A percentile compares a stretch with the other conserved stretches of the same genome.
Evolutionary conservation across 1,140 invertebrate species (phyloP).

Genomic region (Nasonia giraulti): DNA sequence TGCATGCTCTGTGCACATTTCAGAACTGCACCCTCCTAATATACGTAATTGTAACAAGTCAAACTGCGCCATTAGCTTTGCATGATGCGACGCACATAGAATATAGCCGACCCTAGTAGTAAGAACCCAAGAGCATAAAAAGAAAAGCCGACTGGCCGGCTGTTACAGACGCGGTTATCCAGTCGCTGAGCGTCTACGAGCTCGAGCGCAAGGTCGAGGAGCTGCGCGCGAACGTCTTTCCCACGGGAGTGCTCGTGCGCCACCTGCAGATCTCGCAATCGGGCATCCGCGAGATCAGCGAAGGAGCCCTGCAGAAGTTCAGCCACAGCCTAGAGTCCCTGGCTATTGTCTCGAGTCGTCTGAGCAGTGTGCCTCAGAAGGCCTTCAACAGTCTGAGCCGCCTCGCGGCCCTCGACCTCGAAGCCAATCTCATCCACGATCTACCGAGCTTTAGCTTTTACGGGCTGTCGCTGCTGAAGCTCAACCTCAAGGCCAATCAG

Average conservation of each 20-base stretch:
- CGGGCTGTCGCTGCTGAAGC: constrained; percentile 85
- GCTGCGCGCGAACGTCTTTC: constrained; percentile 83
- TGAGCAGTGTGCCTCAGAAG: constrained; percentile 87
- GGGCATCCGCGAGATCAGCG: constrained; percentile 82
- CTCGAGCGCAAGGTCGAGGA: constrained; percentile 85
- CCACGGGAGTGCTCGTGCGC: constrained; percentile 81
- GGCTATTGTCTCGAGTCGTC: constrained; percentile 85
- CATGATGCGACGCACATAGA: background rate
- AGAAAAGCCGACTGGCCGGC: background rate
- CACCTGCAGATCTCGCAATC: constrained; percentile 90
- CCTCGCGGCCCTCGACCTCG: constrained; percentile 86
- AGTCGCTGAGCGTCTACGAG: constrained; percentile 91
- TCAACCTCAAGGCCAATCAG: constrained; percentile 89
- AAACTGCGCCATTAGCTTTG: background rate
- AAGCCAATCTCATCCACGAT: constrained; percentile 88
- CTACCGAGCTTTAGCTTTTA: constrained; percentile 91
- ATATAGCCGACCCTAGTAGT: background rate
- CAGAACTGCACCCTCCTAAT: too few relatives aligned
- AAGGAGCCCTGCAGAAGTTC: constrained; percentile 83
- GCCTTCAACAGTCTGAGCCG: constrained; percentile 84
- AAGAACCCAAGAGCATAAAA: background rate
- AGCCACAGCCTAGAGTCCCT: constrained; percentile 87
- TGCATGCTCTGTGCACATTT: too few relatives aligned
- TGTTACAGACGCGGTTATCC: constrained; percentile 74
- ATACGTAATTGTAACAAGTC: background rate